Percentiles rank a stretch among this genome's conserved stretches.
phyloP scores from a whole-genome alignment of 2,888 invertebrate genomes.

The Terebella lapidaria region DNA sequence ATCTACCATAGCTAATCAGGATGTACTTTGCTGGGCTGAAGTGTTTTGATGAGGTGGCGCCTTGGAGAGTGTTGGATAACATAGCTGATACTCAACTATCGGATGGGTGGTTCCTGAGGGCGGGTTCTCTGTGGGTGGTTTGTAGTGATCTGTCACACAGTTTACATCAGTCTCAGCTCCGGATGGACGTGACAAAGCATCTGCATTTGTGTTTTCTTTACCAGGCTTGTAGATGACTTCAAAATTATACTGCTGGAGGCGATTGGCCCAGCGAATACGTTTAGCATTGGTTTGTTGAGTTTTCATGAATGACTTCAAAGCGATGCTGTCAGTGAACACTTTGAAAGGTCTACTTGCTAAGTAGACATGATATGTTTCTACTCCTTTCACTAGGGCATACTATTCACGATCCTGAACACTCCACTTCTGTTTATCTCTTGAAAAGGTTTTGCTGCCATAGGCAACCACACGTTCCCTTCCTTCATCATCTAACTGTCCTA shows the following conservation, averaged over 20 bases:
- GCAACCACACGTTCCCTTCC: conserved; percentile 19
- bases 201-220: not conserved
- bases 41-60: too few relatives aligned
- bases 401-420: conserved; percentile 21
- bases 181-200: conserved; percentile 2
- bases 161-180: too few relatives aligned
- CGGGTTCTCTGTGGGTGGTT: too few relatives aligned
- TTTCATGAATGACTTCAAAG: conserved; percentile 23
- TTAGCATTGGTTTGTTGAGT: conserved; percentile 18
- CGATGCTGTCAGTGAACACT: conserved; percentile 24
- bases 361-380: conserved; percentile 21
- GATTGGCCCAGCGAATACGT: conserved; percentile 20
- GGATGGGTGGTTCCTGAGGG: too few relatives aligned
- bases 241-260: conserved; percentile 18
- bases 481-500: conserved; percentile 22
- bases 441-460: conserved; percentile 23
- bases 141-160: too few relatives aligned
- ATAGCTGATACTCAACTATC: too few relatives aligned
- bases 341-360: conserved; percentile 19
- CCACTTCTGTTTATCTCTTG: conserved; percentile 16
- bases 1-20: too few relatives aligned
- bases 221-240: not conserved
- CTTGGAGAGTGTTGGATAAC: too few relatives aligned
- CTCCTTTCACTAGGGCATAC: conserved; percentile 24
- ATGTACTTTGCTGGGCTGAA: too few relatives aligned